Evolutionary conservation across 2,113 vertebrate species (phyloP).

Genomic region (Percina caprodes): DNA sequence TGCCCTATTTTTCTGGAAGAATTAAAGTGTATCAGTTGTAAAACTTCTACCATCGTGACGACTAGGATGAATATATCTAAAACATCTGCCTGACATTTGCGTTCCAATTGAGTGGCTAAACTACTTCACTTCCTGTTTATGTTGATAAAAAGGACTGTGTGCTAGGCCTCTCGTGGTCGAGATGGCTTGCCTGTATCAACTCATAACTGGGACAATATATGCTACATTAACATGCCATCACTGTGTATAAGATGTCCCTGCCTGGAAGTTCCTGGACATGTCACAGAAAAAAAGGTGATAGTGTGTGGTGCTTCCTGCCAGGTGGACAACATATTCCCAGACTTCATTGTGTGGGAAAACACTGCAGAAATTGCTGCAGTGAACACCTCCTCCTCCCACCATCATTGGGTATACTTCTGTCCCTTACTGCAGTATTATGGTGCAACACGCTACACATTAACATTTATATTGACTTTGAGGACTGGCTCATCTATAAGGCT

Average conservation of each 20-base stretch:
- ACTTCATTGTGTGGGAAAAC: slow-evolving; percentile 48
- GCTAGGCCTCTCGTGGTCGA: slow-evolving; percentile 5
- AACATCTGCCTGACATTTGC: slow-evolving; percentile 32
- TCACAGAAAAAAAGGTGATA: background rate
- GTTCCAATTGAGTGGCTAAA: slow-evolving; percentile 14
- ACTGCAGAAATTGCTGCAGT: slow-evolving; percentile 74
- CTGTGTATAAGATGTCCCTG: slow-evolving; percentile 6
- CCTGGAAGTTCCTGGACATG: background rate
- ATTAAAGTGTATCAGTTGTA: background rate
- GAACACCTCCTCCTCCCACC: slow-evolving; percentile 53
- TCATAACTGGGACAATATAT: slow-evolving; percentile 21
- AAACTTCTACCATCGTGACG: background rate
- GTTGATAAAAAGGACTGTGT: slow-evolving; percentile 65
- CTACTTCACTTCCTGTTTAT: slow-evolving; percentile 53
- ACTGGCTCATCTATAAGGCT: slow-evolving; percentile 16
- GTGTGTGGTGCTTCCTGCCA: background rate
- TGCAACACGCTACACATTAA: slow-evolving; percentile 31
- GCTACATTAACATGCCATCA: slow-evolving; percentile 13
- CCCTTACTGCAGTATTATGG: slow-evolving; percentile 50
- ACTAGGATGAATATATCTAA: slow-evolving; percentile 4
- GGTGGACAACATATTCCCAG: slow-evolving; percentile 19
- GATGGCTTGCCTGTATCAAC: slow-evolving; percentile 23
- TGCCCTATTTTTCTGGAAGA: background rate
- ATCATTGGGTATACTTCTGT: slow-evolving; percentile 47
- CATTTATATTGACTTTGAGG: slow-evolving; percentile 39